phyloP scores from a whole-genome alignment of 2,113 vertebrate genomes.

The Osmerus eperlanus region DNA sequence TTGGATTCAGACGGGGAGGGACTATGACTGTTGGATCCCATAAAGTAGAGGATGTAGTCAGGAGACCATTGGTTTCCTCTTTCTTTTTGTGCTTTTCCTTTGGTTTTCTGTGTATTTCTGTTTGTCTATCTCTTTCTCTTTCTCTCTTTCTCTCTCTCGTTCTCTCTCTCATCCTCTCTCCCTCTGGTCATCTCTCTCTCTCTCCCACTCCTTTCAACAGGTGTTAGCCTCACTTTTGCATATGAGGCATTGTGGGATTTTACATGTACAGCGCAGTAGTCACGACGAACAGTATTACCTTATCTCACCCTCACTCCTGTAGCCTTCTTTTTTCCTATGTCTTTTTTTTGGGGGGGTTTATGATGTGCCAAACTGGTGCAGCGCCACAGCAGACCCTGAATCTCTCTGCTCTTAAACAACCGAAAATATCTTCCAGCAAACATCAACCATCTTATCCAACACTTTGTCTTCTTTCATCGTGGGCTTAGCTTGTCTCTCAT shows the following conservation, averaged over 20 bases:
- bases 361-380: background rate
- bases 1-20: conserved; percentile 50
- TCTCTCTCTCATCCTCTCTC: background rate
- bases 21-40: conserved; percentile 38
- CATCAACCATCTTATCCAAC: conserved; percentile 21
- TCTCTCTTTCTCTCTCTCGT: background rate
- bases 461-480: conserved; percentile 54
- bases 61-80: conserved; percentile 57
- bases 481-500: conserved; percentile 17
- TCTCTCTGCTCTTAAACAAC: background rate
- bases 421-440: conserved; percentile 25
- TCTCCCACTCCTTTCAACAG: conserved; percentile 26
- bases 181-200: conserved; percentile 25
- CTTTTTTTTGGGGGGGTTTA: background rate
- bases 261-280: background rate
- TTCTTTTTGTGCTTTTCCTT: conserved; percentile 64
- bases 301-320: background rate
- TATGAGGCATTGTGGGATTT: background rate
- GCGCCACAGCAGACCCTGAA: background rate
- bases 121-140: conserved; percentile 15
- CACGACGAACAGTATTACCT: background rate
- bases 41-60: background rate
- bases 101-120: conserved; percentile 1
- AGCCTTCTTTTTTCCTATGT: background rate
- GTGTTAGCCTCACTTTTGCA: background rate